A percentile compares a stretch with the other conserved stretches of the same genome.
Evolutionary conservation across 2,113 vertebrate species (phyloP).

Genomic region (Sinocyclocheilus maitianheensis): DNA sequence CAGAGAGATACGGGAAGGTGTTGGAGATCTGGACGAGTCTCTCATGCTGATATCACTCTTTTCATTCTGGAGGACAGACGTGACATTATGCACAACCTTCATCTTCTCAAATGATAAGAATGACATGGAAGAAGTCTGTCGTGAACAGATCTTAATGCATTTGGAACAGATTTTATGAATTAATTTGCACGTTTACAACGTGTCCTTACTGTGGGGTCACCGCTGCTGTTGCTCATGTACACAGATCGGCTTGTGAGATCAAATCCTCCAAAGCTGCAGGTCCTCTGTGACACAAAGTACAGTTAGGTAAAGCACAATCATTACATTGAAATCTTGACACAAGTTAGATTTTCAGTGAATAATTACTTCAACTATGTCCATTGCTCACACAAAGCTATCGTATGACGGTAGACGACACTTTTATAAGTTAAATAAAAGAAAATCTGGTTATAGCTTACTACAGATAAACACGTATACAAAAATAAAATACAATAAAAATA

Average conservation of each 20-base stretch:
- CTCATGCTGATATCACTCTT: constrained; percentile 78
- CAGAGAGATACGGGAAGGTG: constrained; percentile 86
- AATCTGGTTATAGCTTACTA: not conserved
- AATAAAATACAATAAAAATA: no score
- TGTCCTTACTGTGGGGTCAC: constrained; percentile 60
- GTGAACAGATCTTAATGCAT: not conserved
- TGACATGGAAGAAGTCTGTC: not conserved
- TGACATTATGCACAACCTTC: not conserved
- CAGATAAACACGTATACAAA: no score
- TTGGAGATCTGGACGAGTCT: constrained; percentile 85
- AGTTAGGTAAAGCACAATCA: not conserved
- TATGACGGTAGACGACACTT: not conserved
- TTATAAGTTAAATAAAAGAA: not conserved
- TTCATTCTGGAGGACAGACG: constrained; percentile 75
- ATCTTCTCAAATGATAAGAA: not conserved
- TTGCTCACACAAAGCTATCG: not conserved
- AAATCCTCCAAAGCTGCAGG: constrained; percentile 96
- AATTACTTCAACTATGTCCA: not conserved
- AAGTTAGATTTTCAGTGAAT: not conserved
- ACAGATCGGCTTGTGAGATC: constrained; percentile 88
- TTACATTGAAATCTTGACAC: not conserved
- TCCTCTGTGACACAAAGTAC: constrained; percentile 79
- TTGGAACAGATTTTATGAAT: not conserved
- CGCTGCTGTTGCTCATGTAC: constrained; percentile 71
- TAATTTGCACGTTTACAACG: not conserved